A percentile compares a stretch with the other conserved stretches of the same genome.
These are phyloP conservation scores for Melitaea athalia DNA, from an alignment of 2,888 invertebrate genomes.

Conservation along the genomic window DNA sequence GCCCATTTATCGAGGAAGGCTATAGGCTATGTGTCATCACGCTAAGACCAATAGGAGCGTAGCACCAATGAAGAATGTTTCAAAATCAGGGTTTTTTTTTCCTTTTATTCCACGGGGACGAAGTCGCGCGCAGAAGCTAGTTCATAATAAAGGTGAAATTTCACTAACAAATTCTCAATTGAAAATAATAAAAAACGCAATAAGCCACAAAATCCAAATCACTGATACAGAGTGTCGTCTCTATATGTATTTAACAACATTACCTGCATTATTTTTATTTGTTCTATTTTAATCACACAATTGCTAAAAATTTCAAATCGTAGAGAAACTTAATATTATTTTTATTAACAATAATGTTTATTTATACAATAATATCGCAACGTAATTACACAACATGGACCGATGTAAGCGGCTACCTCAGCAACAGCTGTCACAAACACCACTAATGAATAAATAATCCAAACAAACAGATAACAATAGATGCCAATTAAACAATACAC, in stretches of 20 bases:
- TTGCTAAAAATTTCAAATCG: neutral
- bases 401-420: slow-evolving; percentile 56
- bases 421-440: slow-evolving; percentile 74
- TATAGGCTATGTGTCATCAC: no score
- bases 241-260: no score
- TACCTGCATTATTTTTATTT: neutral
- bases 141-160: no score
- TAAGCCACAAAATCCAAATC: neutral
- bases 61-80: no score
- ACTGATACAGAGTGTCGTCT: no score
- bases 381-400: slow-evolving; percentile 47
- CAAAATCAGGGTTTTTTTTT: no score
- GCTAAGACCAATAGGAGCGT: no score
- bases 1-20: no score
- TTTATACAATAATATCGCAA: slow-evolving; percentile 21
- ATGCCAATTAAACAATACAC: slow-evolving; percentile 83
- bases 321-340: neutral
- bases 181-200: neutral
- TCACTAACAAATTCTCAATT: neutral
- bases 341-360: slow-evolving; percentile 18
- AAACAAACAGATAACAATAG: slow-evolving; percentile 82
- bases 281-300: no score
- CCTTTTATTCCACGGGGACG: no score
- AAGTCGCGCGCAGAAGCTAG: no score
- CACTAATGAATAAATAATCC: slow-evolving; percentile 81